phyloP scores from a whole-genome alignment of 1,140 invertebrate genomes.

The Drosophila novamexicana region DNA sequence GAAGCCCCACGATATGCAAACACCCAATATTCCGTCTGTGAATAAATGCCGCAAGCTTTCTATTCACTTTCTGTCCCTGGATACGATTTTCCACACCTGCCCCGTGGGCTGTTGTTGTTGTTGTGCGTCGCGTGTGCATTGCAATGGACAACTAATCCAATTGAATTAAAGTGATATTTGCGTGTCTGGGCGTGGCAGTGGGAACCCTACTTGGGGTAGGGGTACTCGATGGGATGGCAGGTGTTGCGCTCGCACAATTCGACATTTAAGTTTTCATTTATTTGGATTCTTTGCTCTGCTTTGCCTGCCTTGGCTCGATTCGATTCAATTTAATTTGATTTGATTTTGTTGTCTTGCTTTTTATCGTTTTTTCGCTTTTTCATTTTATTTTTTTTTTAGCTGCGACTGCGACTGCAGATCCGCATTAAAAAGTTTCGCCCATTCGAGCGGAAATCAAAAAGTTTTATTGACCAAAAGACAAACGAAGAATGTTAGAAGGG shows the following conservation, averaged over 20 bases:
- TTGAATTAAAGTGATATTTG: conserved; percentile 73
- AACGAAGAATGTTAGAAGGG: conserved; percentile 3
- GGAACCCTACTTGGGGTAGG: no score
- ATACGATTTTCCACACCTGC: no score
- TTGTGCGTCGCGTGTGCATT: conserved; percentile 20
- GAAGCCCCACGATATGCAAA: conserved; percentile 54
- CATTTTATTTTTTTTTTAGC: conserved; percentile 25
- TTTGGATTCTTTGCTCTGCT: background rate
- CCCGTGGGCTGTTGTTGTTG: background rate
- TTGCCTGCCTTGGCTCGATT: conserved; percentile 48
- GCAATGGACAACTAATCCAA: conserved; percentile 69
- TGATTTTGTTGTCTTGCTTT: conserved; percentile 34
- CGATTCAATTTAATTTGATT: conserved; percentile 58
- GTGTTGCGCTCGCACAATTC: conserved; percentile 47
- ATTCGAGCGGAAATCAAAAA: conserved; percentile 80
- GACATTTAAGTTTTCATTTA: conserved; percentile 64
- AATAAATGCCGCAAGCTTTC: background rate
- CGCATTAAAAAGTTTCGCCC: conserved; percentile 77
- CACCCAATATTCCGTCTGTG: background rate
- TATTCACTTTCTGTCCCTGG: background rate
- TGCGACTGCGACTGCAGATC: conserved; percentile 46
- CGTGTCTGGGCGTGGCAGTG: conserved; percentile 13
- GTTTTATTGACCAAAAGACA: conserved; percentile 76
- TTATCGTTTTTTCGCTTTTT: conserved; percentile 27
- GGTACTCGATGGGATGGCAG: conserved; percentile 8